phyloP scores from a whole-genome alignment of 2,888 invertebrate genomes.

The Azorinus chamasolen region DNA sequence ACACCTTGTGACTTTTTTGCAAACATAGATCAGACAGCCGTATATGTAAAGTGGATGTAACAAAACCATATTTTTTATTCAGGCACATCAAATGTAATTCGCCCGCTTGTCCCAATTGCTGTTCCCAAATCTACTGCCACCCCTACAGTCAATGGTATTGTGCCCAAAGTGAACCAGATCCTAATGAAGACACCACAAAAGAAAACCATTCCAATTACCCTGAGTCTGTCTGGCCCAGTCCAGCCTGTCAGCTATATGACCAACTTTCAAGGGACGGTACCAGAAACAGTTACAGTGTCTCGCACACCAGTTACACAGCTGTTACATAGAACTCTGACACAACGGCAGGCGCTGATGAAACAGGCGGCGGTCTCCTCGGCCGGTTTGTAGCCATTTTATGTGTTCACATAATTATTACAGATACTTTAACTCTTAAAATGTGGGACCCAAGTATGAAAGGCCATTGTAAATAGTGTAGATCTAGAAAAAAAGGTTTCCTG shows the following conservation, averaged over 20 bases:
- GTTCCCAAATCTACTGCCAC: background rate
- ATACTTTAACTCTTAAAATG: too few relatives aligned
- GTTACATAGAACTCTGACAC: constrained; percentile 75
- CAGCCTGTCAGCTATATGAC: background rate
- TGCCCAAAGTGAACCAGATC: background rate
- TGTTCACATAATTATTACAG: too few relatives aligned
- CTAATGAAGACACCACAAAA: constrained; percentile 22
- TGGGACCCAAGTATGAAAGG: too few relatives aligned
- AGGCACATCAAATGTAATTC: too few relatives aligned
- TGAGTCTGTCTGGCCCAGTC: constrained; percentile 38
- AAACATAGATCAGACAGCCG: too few relatives aligned
- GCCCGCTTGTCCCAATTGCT: too few relatives aligned
- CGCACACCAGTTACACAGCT: constrained; percentile 76
- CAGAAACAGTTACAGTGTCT: background rate
- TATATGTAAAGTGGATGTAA: too few relatives aligned
- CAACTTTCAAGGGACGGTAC: background rate
- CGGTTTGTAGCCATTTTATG: too few relatives aligned
- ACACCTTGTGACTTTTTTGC: too few relatives aligned
- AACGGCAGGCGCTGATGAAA: constrained; percentile 68
- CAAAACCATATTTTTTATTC: too few relatives aligned
- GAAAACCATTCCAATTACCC: constrained; percentile 42
- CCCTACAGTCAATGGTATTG: background rate
- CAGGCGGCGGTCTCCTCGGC: constrained; percentile 19
- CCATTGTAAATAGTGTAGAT: too few relatives aligned
- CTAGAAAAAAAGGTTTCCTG: too few relatives aligned